These are phyloP conservation scores for Calephelis nemesis DNA, from an alignment of 1,140 invertebrate species.

Conservation along the genomic window DNA sequence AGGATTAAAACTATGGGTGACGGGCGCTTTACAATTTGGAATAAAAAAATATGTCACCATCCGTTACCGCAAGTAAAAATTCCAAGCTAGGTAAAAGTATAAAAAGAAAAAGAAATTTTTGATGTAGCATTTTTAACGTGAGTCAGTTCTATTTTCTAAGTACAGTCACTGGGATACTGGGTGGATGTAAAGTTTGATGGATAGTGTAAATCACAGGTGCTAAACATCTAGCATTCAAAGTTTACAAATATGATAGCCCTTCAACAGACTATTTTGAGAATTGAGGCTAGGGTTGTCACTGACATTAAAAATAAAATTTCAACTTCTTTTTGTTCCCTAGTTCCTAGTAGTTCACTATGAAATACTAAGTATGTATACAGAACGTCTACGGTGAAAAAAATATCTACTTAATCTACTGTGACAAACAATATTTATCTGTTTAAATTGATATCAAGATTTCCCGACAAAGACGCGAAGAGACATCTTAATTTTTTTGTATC, in stretches of 20 bases:
- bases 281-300: neutral
- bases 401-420: too few species aligned
- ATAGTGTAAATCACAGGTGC: conserved; percentile 13
- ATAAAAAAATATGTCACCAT: too few species aligned
- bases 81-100: neutral
- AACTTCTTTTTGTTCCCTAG: neutral
- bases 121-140: neutral
- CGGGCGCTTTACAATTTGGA: too few species aligned
- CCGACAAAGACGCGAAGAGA: too few species aligned
- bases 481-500: too few species aligned
- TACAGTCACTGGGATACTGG: conserved; percentile 3
- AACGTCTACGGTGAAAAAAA: too few species aligned
- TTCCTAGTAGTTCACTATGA: too few species aligned
- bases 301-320: neutral
- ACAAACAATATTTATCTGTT: too few species aligned
- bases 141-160: neutral
- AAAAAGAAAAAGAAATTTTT: neutral
- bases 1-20: too few species aligned
- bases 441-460: too few species aligned
- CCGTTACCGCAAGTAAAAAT: too few species aligned
- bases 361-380: too few species aligned
- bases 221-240: conserved; percentile 11
- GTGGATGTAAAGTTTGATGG: neutral
- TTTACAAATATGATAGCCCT: conserved; percentile 15
- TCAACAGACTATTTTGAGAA: conserved; percentile 6